phyloP scores from a whole-genome alignment of 2,797 vertebrate genomes.

The Acipenser ruthenus region DNA sequence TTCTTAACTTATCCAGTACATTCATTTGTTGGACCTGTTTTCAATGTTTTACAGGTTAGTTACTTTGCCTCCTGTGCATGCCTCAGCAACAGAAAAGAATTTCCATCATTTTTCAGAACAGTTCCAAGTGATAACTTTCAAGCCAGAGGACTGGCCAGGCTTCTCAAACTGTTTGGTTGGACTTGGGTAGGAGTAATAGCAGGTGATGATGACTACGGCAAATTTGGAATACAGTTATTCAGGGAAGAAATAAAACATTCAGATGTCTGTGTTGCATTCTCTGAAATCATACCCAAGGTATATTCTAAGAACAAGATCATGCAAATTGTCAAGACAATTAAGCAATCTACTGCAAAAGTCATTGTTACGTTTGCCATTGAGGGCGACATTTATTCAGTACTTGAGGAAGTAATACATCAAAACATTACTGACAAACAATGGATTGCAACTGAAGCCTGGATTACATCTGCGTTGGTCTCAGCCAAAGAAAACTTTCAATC shows the following conservation, averaged over 20 bases:
- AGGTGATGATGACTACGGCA: slow-evolving; percentile 39
- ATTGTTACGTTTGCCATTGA: slow-evolving; percentile 39
- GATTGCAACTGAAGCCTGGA: slow-evolving; percentile 43
- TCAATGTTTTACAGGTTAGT: slow-evolving; percentile 32
- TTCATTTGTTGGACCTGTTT: not conserved
- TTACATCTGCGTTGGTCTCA: slow-evolving; percentile 27
- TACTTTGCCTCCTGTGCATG: slow-evolving; percentile 44
- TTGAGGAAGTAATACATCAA: slow-evolving; percentile 32
- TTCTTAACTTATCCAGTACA: too few relatives aligned
- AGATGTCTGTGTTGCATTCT: slow-evolving; percentile 35
- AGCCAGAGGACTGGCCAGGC: slow-evolving; percentile 28
- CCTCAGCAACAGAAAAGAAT: slow-evolving; percentile 35
- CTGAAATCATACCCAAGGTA: slow-evolving; percentile 38
- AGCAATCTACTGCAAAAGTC: slow-evolving; percentile 33
- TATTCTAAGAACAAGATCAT: slow-evolving; percentile 24
- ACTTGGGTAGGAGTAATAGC: slow-evolving; percentile 40
- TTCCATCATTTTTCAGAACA: slow-evolving; percentile 36
- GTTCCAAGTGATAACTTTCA: slow-evolving; percentile 41
- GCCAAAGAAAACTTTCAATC: slow-evolving; percentile 20
- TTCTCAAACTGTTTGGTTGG: slow-evolving; percentile 37
- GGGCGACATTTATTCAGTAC: slow-evolving; percentile 28
- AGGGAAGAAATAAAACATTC: slow-evolving; percentile 31
- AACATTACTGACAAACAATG: slow-evolving; percentile 44
- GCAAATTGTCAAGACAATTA: slow-evolving; percentile 33
- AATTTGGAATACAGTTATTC: slow-evolving; percentile 38